Conservation (phyloP, 2,888 invertebrate genomes). For the Emmelina monodactyla region DNA sequence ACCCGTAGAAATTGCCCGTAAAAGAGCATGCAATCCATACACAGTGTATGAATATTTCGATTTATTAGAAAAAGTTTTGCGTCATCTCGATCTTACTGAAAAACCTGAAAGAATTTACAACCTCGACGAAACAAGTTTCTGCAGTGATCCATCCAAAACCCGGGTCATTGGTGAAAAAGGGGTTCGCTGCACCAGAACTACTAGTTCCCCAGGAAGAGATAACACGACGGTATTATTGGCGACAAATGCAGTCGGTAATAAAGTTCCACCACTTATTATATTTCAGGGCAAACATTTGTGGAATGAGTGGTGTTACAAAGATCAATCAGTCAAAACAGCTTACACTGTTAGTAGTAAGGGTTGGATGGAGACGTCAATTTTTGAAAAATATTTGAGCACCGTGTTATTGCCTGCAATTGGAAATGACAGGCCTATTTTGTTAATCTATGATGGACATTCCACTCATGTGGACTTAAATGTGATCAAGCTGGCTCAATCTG, state of each 20-base stretch:
- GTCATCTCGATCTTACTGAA: constrained; percentile 16
- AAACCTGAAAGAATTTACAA: constrained; percentile 18
- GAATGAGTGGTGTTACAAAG: constrained; percentile 12
- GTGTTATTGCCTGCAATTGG: constrained; percentile 15
- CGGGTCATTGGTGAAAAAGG: constrained; percentile 16
- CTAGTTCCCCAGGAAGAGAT: constrained; percentile 8
- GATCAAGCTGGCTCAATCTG: constrained; percentile 12
- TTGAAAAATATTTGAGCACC: constrained; percentile 18
- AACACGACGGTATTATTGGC: constrained; percentile 7
- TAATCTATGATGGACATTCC: constrained; percentile 22
- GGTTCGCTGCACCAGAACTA: constrained; percentile 9
- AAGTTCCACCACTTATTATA: constrained; percentile 14
- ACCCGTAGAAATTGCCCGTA: constrained; percentile 17
- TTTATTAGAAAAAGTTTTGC: constrained; percentile 9
- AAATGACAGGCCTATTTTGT: constrained; percentile 18
- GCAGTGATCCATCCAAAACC: constrained; percentile 17
- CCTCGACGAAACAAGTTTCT: constrained; percentile 13
- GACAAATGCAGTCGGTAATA: constrained; percentile 10
- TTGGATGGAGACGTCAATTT: constrained; percentile 20
- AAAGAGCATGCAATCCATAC: constrained; percentile 17
- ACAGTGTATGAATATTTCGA: constrained; percentile 7
- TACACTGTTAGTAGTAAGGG: constrained; percentile 10
- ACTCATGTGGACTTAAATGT: constrained; percentile 19
- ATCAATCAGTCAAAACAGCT: constrained; percentile 9
- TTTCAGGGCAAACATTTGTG: constrained; percentile 18